Evolutionary conservation across 2,113 vertebrate genomes (phyloP).

Genomic region (Ophthalmotilapia sp.): DNA sequence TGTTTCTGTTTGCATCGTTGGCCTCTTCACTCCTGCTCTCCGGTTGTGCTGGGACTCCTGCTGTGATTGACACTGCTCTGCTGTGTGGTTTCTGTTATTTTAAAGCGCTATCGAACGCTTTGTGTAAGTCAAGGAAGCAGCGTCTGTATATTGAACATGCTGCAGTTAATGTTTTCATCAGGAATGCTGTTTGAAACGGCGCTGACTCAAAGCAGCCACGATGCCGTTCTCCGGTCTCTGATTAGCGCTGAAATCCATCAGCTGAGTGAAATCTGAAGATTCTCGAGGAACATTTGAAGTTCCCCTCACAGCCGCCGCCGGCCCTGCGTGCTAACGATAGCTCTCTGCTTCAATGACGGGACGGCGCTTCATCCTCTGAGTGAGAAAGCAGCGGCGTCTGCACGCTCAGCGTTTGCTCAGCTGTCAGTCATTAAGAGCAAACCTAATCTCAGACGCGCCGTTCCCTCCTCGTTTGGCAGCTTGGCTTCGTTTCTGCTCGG

Average conservation of each 20-base stretch:
- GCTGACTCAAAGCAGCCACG: background rate
- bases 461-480: background rate
- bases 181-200: background rate
- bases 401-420: background rate
- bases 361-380: background rate
- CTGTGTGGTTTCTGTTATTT: background rate
- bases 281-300: background rate
- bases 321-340: background rate
- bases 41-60: background rate
- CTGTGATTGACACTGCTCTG: background rate
- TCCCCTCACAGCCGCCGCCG: rapidly evolving
- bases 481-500: background rate
- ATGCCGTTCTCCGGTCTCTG: background rate
- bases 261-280: background rate
- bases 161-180: background rate
- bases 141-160: background rate
- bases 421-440: background rate
- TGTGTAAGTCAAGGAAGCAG: background rate
- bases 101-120: rapidly evolving
- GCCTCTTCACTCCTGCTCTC: background rate
- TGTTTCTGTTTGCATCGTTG: background rate
- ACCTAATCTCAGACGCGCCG: rapidly evolving
- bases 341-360: background rate
- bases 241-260: background rate
- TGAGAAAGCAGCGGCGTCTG: background rate